These are phyloP conservation scores for Hypotaenidia philippensis DNA, from an alignment of 2,797 vertebrate genomes.

Conservation along the genomic window DNA sequence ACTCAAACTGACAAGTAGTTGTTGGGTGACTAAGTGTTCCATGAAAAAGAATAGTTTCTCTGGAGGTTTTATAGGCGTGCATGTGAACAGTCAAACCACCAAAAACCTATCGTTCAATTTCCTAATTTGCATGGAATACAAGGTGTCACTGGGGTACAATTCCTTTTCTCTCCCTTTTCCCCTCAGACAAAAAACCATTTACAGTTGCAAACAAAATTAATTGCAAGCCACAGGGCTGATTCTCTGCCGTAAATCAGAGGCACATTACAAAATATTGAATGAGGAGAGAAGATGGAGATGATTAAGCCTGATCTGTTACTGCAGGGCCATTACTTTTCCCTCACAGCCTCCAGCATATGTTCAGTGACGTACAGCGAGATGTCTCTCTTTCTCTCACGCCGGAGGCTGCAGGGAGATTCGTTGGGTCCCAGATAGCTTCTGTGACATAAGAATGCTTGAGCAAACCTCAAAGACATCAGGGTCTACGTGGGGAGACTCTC, in stretches of 20 bases:
- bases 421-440: neutral
- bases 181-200: neutral
- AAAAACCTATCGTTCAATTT: neutral
- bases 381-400: neutral
- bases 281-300: neutral
- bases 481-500: accelerated
- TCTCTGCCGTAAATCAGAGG: neutral
- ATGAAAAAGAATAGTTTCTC: neutral
- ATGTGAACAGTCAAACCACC: neutral
- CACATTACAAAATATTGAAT: accelerated
- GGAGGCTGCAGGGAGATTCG: neutral
- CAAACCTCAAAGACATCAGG: neutral
- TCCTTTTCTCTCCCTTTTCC: neutral
- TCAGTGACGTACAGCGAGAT: neutral
- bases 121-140: neutral
- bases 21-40: neutral
- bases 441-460: neutral
- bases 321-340: neutral
- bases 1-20: neutral
- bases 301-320: neutral
- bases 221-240: neutral
- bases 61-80: neutral
- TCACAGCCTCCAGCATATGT: accelerated
- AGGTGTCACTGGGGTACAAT: neutral
- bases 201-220: neutral